phyloP scores from a whole-genome alignment of 2,113 vertebrate species.

The Hystrix cristata region DNA sequence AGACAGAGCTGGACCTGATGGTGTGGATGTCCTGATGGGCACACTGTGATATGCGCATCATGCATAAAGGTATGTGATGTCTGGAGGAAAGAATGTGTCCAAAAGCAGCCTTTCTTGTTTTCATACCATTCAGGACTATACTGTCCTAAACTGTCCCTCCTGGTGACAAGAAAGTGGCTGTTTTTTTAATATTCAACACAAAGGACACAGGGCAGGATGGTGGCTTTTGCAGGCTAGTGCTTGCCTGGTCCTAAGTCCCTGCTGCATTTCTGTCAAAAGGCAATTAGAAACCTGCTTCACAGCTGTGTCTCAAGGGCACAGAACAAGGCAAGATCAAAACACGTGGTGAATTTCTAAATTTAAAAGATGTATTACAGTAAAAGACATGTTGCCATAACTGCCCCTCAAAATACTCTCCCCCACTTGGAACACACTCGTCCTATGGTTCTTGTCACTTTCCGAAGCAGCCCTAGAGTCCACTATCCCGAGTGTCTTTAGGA shows the following conservation, averaged over 20 bases:
- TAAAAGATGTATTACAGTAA: not conserved
- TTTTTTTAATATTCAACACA: not conserved
- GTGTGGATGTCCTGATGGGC: not conserved
- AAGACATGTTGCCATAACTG: too few relatives aligned
- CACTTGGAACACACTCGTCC: not conserved
- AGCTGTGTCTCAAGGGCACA: not conserved
- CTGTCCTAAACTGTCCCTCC: not conserved
- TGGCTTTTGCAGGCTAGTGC: accelerated
- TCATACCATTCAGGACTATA: not conserved
- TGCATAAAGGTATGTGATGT: accelerated
- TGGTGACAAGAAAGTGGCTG: not conserved
- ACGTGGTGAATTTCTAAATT: not conserved
- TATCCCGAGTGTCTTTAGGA: not conserved
- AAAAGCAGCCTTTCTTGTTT: not conserved
- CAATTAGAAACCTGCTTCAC: accelerated
- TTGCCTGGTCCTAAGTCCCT: accelerated
- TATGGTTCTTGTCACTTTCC: not conserved
- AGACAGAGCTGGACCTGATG: accelerated
- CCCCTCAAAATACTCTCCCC: too few relatives aligned
- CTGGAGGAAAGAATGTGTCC: not conserved
- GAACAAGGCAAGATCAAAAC: not conserved
- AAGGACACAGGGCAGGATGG: not conserved
- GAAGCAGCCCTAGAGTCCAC: not conserved
- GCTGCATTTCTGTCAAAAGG: accelerated
- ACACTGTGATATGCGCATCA: accelerated